Percentiles rank a stretch among this genome's conserved stretches.
Conservation (phyloP, 1,140 invertebrate species). For the Bombus breviceps region DNA sequence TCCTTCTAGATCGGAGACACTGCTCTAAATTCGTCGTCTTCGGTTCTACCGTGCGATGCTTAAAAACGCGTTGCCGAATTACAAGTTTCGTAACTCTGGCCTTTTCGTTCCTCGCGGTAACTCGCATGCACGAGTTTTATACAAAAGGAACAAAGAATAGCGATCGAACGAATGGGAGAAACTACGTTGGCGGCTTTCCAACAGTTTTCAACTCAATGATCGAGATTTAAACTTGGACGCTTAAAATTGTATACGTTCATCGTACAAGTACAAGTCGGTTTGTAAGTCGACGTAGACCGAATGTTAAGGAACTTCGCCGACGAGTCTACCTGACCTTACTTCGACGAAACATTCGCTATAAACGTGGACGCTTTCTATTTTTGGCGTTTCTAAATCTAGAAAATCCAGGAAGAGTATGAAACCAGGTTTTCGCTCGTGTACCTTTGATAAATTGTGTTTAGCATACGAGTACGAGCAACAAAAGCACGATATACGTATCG, state of each 20-base stretch:
- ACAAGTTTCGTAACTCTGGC: background rate
- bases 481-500: too few species aligned
- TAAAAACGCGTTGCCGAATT: too few species aligned
- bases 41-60: too few species aligned
- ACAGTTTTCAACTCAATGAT: background rate
- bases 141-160: background rate
- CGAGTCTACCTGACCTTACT: background rate
- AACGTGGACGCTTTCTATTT: background rate
- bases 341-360: background rate
- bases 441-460: background rate
- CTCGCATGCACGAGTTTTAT: accelerated
- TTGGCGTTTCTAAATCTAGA: background rate
- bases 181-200: background rate
- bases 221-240: background rate
- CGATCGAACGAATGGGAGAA: background rate
- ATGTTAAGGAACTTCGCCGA: background rate
- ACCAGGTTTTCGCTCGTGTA: background rate
- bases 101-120: background rate
- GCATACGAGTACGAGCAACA: too few species aligned
- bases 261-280: background rate
- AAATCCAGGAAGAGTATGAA: background rate
- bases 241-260: too few species aligned
- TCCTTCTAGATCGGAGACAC: too few species aligned
- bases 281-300: background rate
- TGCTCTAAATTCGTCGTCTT: too few species aligned